Conservation (phyloP, 2,113 vertebrate genomes). For the Chunga burmeisteri region DNA sequence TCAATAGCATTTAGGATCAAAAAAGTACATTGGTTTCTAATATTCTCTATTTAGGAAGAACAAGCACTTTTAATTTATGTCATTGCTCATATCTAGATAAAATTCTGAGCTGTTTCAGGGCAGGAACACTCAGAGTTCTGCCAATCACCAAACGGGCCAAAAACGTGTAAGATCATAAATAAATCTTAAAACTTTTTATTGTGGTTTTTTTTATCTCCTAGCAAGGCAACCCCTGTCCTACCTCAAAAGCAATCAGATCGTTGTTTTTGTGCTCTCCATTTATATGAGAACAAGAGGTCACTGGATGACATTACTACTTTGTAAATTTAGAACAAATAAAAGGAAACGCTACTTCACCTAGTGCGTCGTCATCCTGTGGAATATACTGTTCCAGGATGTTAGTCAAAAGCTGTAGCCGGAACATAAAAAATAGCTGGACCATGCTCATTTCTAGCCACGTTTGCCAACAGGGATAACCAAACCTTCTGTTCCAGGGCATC, state of each 20-base stretch:
- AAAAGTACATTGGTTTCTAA: background rate
- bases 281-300: constrained; percentile 61
- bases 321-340: constrained; percentile 70
- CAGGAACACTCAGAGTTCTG: background rate
- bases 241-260: background rate
- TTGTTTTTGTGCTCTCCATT: background rate
- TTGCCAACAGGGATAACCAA: background rate
- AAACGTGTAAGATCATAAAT: constrained; percentile 21
- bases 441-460: fast-evolving
- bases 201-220: background rate
- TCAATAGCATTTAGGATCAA: background rate
- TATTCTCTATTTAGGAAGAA: constrained; percentile 18
- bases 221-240: background rate
- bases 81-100: background rate
- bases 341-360: constrained; percentile 66
- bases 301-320: constrained; percentile 44
- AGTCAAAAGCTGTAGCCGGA: constrained; percentile 24
- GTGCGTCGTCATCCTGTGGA: constrained; percentile 54
- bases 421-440: constrained; percentile 1
- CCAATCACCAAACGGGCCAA: background rate
- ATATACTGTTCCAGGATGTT: constrained; percentile 61
- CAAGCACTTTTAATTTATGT: background rate
- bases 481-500: background rate
- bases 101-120: background rate
- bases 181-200: background rate